Base-by-base conservation (phyloP, 2,113 vertebrate species). In the Sapayoa aenigma region DNA sequence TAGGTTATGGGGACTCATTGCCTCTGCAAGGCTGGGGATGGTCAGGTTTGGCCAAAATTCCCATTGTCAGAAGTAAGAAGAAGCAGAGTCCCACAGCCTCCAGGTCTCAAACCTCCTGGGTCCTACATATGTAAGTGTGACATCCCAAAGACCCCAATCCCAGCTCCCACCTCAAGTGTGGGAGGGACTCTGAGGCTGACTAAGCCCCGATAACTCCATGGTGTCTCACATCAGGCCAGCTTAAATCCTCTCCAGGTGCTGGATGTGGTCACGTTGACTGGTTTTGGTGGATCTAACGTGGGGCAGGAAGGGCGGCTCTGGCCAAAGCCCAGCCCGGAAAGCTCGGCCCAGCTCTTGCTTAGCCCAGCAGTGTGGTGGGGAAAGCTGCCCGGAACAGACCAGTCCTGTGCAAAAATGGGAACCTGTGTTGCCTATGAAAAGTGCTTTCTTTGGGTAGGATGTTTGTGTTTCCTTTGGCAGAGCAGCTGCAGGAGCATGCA, bases 391-490 rank as follows among this genome's bases (percentile, higher is more conserved):
- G 31, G 96, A 87, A 90, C 87, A 63, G 88, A 27, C 31, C 14
- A 5, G 78, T 78, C 90, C 88, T 66, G 79, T 74, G 95, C 88
- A 92, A 85, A 90, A 94, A 92, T 37, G 92, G 88, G 96, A 88
- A 83, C 94, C 91, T 92, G 96, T 95, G 88, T 16, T 73, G 81
- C 78, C 3, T 63, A 91, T 91, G 96, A 97, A 96, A 94, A 95
- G 93, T 93, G 87, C 96, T 94, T 96, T 97, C 94, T 95, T 91
- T 91, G 82, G 84, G 87, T 69, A 58, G 91, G 91, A 96, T 89
- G 96, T 95, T 95, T 91, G 84, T 94, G 91, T 97, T 97, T 91
- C 94, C 92, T 39, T 95, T 95, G 95, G 96, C 96, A 83, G 67
- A 11, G 75, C 2, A 1, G 74, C 41, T 0, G 5, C 33, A 2